phyloP scores from a whole-genome alignment of 2,797 vertebrate species.

The Pterois miles region DNA sequence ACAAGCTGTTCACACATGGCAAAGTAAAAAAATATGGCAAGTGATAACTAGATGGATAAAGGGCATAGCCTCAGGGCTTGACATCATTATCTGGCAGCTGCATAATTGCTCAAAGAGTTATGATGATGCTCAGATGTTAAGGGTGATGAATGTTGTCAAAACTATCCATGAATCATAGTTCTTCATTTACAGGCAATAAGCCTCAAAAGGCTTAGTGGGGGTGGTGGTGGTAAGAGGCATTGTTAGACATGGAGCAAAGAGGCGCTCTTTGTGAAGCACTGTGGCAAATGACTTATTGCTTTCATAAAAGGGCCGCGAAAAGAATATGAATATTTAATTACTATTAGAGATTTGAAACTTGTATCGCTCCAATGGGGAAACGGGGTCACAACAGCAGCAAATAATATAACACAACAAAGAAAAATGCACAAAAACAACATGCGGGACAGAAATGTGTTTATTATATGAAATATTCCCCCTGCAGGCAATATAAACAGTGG shows the following conservation, averaged over 20 bases:
- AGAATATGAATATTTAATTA: conserved; percentile 18
- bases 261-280: not conserved
- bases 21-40: not conserved
- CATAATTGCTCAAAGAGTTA: not conserved
- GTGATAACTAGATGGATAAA: not conserved
- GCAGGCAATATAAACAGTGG: not conserved
- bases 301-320: conserved; percentile 21
- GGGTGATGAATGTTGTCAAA: conserved; percentile 11
- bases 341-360: not conserved
- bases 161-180: not conserved
- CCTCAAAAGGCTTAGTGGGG: conserved; percentile 10
- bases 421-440: not conserved
- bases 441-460: not conserved
- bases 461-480: not conserved
- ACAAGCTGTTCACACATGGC: not conserved
- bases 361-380: not conserved
- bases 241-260: not conserved
- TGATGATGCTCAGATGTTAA: not conserved
- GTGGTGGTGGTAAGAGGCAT: not conserved
- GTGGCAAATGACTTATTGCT: conserved; percentile 17
- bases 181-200: conserved; percentile 23
- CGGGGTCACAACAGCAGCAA: not conserved
- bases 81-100: conserved; percentile 15
- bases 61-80: not conserved
- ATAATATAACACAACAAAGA: not conserved